Evolutionary conservation across 2,113 vertebrate genomes (phyloP).

Genomic region (Nycticorax nycticorax): DNA sequence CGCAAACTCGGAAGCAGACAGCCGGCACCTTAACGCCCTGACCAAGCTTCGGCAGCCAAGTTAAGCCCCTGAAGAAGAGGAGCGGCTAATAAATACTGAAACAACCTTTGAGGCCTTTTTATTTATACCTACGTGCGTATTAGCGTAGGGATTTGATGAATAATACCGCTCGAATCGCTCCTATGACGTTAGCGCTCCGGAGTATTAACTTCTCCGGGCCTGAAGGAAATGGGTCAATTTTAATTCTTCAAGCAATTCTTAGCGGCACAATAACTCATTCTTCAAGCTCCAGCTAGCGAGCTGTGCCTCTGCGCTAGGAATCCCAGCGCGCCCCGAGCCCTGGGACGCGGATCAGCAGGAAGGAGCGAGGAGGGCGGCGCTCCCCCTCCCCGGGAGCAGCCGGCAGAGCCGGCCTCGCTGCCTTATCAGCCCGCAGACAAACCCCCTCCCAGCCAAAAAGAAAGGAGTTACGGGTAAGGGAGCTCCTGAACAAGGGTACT

Average conservation of each 20-base stretch:
- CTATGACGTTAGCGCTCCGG: neutral
- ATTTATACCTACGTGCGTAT: slow-evolving; percentile 16
- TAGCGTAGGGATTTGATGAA: slow-evolving; percentile 27
- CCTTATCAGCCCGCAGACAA: neutral
- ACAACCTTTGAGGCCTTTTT: slow-evolving; percentile 43
- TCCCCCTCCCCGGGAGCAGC: neutral
- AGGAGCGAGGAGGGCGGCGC: neutral
- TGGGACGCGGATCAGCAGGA: slow-evolving; percentile 2
- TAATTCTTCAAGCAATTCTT: slow-evolving; percentile 58
- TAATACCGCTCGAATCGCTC: slow-evolving; percentile 1
- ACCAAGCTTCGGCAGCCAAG: neutral
- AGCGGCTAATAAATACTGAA: slow-evolving; percentile 45
- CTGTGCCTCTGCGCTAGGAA: neutral
- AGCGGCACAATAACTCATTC: slow-evolving; percentile 44
- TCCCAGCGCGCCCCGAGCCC: neutral
- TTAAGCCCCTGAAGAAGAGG: neutral
- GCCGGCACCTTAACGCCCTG: neutral
- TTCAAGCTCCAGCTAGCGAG: neutral
- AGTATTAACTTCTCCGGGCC: slow-evolving; percentile 27
- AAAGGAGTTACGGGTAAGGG: neutral
- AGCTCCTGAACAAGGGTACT: neutral
- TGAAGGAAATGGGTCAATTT: slow-evolving; percentile 66
- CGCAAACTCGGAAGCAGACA: neutral
- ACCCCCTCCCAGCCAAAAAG: neutral
- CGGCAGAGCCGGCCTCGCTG: neutral